Evolutionary conservation across 2,888 invertebrate genomes (phyloP), one percentile per base, ranked within the genome.

Genomic region (Drosophila pegasa): DNA sequence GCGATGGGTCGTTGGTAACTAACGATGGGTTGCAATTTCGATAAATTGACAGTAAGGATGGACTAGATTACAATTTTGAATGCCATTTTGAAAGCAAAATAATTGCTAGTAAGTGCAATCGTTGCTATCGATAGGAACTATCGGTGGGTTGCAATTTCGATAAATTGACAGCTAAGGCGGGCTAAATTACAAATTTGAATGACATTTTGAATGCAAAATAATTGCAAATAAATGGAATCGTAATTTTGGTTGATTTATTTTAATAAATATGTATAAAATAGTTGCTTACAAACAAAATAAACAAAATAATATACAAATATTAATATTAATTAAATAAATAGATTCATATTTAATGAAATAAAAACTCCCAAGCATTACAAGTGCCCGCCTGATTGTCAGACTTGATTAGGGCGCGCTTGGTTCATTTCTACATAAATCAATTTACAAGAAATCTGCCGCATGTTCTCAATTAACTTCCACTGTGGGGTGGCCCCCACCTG

Each of bases 391-490:
- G 14, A 14, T 20, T 31, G 20, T 20, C 31, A 14, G 31, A 48
- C 18, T 20, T 20, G 48, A 33, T 33, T 33, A 9, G 20, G 31
- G 45, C 40, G 29, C 14, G 7, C n/a, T 22, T 29, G 35, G 35
- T 54, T 54, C 9, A 29, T 33, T 20, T 27, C 18, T 31, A 22
- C 41, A 62, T 35, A 51, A 25, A 62, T 63, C 51, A 62, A 51
- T 37, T 60, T 37, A 37, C 8, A 20, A 45, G 27, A 47, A 64
- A 20, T 54, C n/a, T n/a, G 37, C 18, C 43, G 37, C 52, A 62
- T 52, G 12, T 27, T 64, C 31, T 43, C n/a, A 54, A 64, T 63
- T 20, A 5, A 25, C 48, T 57, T 52, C 31, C 41, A 45, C 55
- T 22, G 16, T 33, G 27, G 48, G 12, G 54, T 45, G 37, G 27